Percentiles rank a stretch among this genome's conserved stretches.
phyloP scores from a whole-genome alignment of 2,888 invertebrate species.

The Drosophila paramelanica region DNA sequence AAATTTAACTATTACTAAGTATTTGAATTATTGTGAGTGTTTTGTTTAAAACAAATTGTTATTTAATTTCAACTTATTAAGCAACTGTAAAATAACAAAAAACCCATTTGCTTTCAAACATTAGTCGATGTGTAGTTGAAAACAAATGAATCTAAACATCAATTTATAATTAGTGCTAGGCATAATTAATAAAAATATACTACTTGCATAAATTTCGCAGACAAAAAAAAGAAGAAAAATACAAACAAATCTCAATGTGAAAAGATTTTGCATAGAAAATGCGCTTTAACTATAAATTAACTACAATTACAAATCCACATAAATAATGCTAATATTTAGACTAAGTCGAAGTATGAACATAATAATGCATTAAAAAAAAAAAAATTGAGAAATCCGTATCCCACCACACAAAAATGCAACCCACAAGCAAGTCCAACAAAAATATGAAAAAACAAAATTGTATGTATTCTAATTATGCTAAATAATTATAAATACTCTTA shows the following conservation, averaged over 20 bases:
- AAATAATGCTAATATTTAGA: conserved; percentile 28
- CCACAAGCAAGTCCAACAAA: conserved; percentile 73
- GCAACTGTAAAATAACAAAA: conserved; percentile 57
- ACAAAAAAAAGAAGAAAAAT: background rate
- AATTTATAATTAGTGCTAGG: conserved; percentile 41
- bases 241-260: conserved; percentile 55
- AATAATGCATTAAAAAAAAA: conserved; percentile 30
- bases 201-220: conserved; percentile 33
- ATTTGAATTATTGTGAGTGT: conserved; percentile 62
- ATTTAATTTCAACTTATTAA: conserved; percentile 48
- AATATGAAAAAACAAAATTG: conserved; percentile 14
- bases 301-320: conserved; percentile 22
- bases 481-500: conserved; percentile 36
- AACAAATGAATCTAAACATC: conserved; percentile 29
- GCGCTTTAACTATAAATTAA: conserved; percentile 41
- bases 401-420: conserved; percentile 73
- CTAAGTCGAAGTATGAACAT: conserved; percentile 40
- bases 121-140: conserved; percentile 65
- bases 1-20: conserved; percentile 53
- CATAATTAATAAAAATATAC: conserved; percentile 15
- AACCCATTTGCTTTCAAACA: conserved; percentile 38
- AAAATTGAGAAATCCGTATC: conserved; percentile 67
- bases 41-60: conserved; percentile 65
- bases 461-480: conserved; percentile 31
- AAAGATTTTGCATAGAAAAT: conserved; percentile 46